Conservation (phyloP, 2,797 vertebrate species). For the Girardinus metallicus region DNA sequence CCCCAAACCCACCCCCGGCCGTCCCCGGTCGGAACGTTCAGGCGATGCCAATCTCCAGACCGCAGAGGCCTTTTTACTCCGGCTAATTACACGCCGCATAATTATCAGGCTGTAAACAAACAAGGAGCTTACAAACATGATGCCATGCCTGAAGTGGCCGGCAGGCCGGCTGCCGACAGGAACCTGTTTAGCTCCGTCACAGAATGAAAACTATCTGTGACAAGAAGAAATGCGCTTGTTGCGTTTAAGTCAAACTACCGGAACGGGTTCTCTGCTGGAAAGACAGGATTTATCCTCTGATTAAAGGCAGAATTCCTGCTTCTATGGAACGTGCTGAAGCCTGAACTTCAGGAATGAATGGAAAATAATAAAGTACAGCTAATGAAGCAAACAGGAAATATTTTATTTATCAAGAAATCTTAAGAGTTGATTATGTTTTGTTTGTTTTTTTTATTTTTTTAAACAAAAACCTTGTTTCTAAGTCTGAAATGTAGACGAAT, state of each 20-base stretch:
- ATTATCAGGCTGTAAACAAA: slow-evolving; percentile 75
- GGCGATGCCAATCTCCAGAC: slow-evolving; percentile 79
- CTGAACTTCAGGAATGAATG: not conserved
- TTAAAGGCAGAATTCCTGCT: not conserved
- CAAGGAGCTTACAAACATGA: slow-evolving; percentile 14
- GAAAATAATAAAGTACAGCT: not conserved
- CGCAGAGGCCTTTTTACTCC: slow-evolving; percentile 59
- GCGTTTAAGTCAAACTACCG: not conserved
- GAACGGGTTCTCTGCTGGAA: not conserved
- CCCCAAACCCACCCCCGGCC: not conserved
- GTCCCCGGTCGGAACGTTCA: slow-evolving; percentile 3
- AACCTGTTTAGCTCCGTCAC: not conserved
- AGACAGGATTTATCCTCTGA: not conserved
- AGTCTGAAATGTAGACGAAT: not conserved
- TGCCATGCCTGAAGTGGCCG: slow-evolving; percentile 9
- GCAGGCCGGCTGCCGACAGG: not conserved
- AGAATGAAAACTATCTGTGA: not conserved
- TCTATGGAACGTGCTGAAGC: not conserved
- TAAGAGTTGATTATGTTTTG: not conserved
- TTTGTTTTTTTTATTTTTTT: not conserved
- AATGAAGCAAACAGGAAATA: not conserved
- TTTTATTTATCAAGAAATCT: not conserved
- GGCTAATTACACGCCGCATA: slow-evolving; percentile 77
- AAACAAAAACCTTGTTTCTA: not conserved
- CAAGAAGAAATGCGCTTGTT: not conserved